Conservation (phyloP, 2,113 vertebrate genomes). For the Mus musculus region DNA sequence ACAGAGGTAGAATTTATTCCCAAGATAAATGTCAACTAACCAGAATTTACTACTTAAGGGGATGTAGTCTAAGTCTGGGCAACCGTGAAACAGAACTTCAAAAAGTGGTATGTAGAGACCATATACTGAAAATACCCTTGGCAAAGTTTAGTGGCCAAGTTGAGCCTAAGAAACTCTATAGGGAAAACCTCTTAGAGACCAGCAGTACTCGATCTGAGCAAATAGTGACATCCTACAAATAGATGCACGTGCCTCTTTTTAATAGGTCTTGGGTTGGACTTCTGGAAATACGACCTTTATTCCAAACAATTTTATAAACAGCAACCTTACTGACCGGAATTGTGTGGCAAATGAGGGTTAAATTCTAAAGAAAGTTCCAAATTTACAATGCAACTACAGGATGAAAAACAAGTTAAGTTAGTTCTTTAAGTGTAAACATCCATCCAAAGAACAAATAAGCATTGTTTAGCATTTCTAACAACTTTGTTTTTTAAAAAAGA, state of each 20-base stretch:
- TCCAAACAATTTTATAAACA: conserved; percentile 50
- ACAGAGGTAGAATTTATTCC: not conserved
- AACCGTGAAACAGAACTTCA: conserved; percentile 32
- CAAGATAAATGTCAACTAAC: not conserved
- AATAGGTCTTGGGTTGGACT: conserved; percentile 40
- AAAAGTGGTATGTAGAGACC: conserved; percentile 19
- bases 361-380: not conserved
- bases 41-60: not conserved
- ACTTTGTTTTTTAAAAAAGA: not conserved
- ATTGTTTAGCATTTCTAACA: not conserved
- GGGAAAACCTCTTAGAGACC: conserved; percentile 39
- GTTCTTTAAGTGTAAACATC: not conserved
- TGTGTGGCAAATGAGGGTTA: not conserved
- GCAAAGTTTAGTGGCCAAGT: conserved; percentile 1
- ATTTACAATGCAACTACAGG: not conserved
- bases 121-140: conserved; percentile 46
- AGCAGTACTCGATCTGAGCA: not conserved
- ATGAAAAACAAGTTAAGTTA: not conserved
- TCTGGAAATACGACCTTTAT: conserved; percentile 43
- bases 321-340: not conserved
- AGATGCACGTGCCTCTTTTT: conserved; percentile 39
- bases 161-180: conserved; percentile 35
- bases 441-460: not conserved
- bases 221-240: conserved; percentile 36
- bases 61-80: not conserved